Percentiles rank a stretch among this genome's conserved stretches.
These are phyloP conservation scores for Nebria brevicollis DNA, from an alignment of 2,888 invertebrate species.

Conservation along the genomic window DNA sequence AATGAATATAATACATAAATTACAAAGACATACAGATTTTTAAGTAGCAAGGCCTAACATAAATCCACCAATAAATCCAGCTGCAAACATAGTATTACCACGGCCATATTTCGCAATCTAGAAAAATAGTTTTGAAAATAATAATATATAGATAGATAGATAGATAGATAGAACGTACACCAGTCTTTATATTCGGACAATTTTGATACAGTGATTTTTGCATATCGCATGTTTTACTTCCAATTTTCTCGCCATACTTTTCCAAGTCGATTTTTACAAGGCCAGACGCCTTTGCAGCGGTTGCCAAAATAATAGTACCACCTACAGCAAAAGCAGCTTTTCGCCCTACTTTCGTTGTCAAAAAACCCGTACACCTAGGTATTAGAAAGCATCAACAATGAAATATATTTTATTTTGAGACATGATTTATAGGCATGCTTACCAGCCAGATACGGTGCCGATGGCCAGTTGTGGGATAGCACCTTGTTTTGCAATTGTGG, in stretches of 20 bases:
- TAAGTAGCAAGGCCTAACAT: constrained; percentile 79
- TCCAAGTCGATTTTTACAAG: constrained; percentile 89
- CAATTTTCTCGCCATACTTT: constrained; percentile 73
- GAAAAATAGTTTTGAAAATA: constrained; percentile 56
- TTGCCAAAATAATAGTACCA: constrained; percentile 82
- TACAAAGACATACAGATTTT: constrained; percentile 26
- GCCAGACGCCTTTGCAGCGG: constrained; percentile 87
- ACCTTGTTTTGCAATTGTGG: neutral
- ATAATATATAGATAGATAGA: neutral
- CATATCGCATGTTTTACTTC: neutral
- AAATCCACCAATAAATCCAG: constrained; percentile 87
- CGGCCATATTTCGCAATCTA: constrained; percentile 76
- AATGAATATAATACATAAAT: neutral
- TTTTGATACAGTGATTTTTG: constrained; percentile 73
- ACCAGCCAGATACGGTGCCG: constrained; percentile 34
- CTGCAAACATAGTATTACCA: constrained; percentile 77
- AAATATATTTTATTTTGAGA: neutral
- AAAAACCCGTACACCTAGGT: constrained; percentile 74
- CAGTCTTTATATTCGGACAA: constrained; percentile 68
- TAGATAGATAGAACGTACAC: neutral
- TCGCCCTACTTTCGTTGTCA: constrained; percentile 87
- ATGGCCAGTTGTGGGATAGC: constrained; percentile 18
- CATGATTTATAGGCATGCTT: neutral
- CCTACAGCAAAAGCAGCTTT: constrained; percentile 86
- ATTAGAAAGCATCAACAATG: neutral